Conservation (phyloP, 1,140 invertebrate genomes). For the Drosophila kepulauana region DNA sequence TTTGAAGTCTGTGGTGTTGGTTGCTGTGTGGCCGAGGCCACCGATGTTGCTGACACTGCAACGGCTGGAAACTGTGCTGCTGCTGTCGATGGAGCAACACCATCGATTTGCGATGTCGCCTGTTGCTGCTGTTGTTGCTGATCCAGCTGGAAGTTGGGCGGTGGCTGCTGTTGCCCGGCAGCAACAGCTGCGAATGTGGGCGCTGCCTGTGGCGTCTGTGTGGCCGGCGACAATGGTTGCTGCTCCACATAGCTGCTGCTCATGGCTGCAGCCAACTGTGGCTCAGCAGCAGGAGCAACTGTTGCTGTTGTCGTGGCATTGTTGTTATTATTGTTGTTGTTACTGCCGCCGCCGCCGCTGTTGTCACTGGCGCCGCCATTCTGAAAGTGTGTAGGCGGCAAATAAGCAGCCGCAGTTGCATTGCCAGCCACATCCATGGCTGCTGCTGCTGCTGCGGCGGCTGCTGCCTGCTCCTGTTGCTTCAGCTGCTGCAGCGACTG, state of each 20-base stretch:
- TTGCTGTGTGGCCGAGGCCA: constrained; percentile 20
- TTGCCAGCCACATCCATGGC: constrained; percentile 45
- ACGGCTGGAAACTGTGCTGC: constrained; percentile 35
- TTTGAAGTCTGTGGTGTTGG: constrained; percentile 56
- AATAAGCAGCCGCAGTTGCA: constrained; percentile 61
- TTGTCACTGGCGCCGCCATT: constrained; percentile 59
- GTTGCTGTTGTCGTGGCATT: constrained; percentile 15
- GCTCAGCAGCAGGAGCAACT: constrained; percentile 41
- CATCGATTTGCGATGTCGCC: constrained; percentile 71
- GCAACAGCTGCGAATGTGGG: constrained; percentile 68
- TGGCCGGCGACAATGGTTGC: constrained; percentile 60
- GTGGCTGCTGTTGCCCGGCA: constrained; percentile 50
- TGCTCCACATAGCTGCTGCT: constrained; percentile 63
- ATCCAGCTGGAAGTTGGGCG: constrained; percentile 49
- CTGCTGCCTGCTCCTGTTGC: constrained; percentile 61
- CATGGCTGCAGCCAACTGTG: constrained; percentile 41
- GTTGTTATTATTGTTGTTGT: constrained; percentile 42
- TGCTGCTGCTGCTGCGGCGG: constrained; percentile 9
- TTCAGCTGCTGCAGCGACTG: constrained; percentile 77
- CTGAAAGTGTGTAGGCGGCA: constrained; percentile 85
- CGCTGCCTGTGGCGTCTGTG: constrained; percentile 52
- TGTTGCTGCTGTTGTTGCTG: constrained; percentile 36
- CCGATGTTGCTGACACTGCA: constrained; percentile 34
- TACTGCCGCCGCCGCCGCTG: constrained; percentile 2
- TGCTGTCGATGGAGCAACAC: constrained; percentile 48